Evolutionary conservation across 2,888 invertebrate genomes (phyloP).

Genomic region (Caenorhabditis sinica): DNA sequence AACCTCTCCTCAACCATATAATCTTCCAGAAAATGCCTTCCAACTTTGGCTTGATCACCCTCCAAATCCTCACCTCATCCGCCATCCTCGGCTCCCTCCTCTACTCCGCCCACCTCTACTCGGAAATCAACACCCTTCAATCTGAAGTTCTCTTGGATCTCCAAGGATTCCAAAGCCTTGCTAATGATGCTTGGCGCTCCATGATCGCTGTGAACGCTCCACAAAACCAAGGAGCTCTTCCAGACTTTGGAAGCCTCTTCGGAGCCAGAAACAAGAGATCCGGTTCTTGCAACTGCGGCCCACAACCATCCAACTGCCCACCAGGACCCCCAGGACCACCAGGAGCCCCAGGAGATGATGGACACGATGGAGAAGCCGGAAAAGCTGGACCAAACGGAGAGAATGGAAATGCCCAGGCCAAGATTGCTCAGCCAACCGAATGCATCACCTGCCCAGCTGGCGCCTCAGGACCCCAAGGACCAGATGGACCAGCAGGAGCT

Average conservation of each 20-base stretch:
- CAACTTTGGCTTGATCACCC: conserved; percentile 24
- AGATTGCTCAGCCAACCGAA: conserved; percentile 9
- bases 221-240: conserved; percentile 35
- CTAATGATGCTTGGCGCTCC: conserved; percentile 57
- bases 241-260: conserved; percentile 55
- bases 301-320: conserved; percentile 60
- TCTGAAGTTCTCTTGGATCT: conserved; percentile 27
- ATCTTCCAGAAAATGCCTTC: conserved; percentile 8
- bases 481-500: conserved; percentile 55
- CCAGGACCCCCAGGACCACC: conserved; percentile 66
- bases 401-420: conserved; percentile 25
- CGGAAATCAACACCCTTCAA: conserved; percentile 49
- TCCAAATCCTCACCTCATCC: conserved; percentile 33
- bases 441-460: conserved; percentile 62
- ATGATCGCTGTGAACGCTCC: conserved; percentile 52
- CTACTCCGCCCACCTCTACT: conserved; percentile 47
- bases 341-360: conserved; percentile 58
- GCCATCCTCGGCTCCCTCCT: conserved; percentile 40
- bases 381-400: conserved; percentile 54
- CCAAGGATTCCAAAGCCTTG: conserved; percentile 28
- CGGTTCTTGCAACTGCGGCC: conserved; percentile 58
- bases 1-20: not conserved
- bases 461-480: conserved; percentile 65
- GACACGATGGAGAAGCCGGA: conserved; percentile 55
- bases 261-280: conserved; percentile 20